Conservation (phyloP, 2,888 invertebrate species). For the Muscina levida region DNA sequence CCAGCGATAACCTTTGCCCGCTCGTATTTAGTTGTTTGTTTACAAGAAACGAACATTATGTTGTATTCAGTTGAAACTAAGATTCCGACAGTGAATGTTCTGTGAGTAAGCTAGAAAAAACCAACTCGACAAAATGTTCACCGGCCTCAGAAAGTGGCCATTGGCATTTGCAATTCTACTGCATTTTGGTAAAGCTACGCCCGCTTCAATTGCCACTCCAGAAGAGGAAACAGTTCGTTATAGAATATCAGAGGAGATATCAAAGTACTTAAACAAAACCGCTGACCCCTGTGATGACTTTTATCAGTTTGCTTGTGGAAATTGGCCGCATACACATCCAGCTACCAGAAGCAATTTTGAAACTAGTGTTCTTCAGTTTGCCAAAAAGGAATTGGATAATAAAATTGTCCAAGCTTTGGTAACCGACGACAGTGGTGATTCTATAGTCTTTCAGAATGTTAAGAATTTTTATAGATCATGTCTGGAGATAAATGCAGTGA, state of each 20-base stretch:
- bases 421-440: constrained; percentile 46
- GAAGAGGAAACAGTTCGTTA: background rate
- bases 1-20: no score
- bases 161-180: no score
- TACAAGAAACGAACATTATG: background rate
- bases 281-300: constrained; percentile 7
- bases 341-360: constrained; percentile 63
- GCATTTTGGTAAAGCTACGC: no score
- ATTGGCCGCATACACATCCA: constrained; percentile 1
- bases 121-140: no score
- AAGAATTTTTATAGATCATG: constrained; percentile 76
- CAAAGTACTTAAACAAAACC: background rate
- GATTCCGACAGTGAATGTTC: no score
- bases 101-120: no score
- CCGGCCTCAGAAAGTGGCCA: no score
- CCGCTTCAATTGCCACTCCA: no score
- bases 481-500: constrained; percentile 65
- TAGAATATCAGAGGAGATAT: background rate
- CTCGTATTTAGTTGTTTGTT: no score
- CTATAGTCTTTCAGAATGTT: constrained; percentile 57
- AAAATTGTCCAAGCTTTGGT: constrained; percentile 39
- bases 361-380: constrained; percentile 56
- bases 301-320: constrained; percentile 15
- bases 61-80: no score
- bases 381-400: background rate